Conservation (phyloP, 1,140 invertebrate species). For the Rhizoglyphus robini region DNA sequence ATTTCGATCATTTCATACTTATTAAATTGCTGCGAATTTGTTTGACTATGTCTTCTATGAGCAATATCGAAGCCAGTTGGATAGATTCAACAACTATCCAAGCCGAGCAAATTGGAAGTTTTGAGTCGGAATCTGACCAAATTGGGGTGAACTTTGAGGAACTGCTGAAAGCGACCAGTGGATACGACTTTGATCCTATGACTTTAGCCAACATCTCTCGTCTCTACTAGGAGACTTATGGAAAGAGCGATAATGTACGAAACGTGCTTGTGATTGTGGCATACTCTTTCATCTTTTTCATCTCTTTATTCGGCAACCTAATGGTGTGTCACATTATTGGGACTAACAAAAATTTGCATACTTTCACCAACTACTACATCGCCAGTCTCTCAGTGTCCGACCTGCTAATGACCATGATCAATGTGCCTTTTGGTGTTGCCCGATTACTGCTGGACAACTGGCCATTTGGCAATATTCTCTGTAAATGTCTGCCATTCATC, state of each 20-base stretch:
- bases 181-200: background rate
- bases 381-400: constrained; percentile 69
- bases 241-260: background rate
- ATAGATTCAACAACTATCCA: too few species aligned
- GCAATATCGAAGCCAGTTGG: too few species aligned
- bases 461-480: constrained; percentile 38
- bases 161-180: background rate
- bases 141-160: too few species aligned
- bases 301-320: constrained; percentile 16
- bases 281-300: constrained; percentile 4
- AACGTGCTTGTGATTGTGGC: background rate
- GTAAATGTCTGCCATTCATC: constrained; percentile 38
- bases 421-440: constrained; percentile 54
- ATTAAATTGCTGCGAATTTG: too few species aligned
- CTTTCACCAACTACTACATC: constrained; percentile 63
- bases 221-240: background rate
- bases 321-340: constrained; percentile 8
- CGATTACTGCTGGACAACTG: constrained; percentile 33
- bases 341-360: constrained; percentile 1
- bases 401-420: constrained; percentile 66
- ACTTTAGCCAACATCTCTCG: too few species aligned
- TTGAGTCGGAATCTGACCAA: too few species aligned
- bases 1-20: too few species aligned
- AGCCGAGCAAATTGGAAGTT: too few species aligned
- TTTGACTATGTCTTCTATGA: too few species aligned